These are phyloP conservation scores for Rotaria sp. DNA, from an alignment of 2,888 invertebrate genomes.

Conservation along the genomic window DNA sequence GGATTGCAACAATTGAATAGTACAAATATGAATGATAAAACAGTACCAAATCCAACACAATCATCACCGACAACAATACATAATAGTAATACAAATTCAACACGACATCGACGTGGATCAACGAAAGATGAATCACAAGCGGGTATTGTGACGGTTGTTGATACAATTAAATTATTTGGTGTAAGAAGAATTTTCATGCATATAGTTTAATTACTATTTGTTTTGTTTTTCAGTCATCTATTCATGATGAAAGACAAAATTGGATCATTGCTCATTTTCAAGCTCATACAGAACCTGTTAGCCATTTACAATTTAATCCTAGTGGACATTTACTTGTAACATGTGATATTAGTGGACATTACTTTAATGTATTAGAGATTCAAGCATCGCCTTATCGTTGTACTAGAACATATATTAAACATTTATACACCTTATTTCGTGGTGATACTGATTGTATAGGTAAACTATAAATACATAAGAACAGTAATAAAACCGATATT, in stretches of 20 bases:
- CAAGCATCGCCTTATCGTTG: slow-evolving; percentile 84
- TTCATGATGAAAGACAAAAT: slow-evolving; percentile 38
- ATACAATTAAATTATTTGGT: slow-evolving; percentile 30
- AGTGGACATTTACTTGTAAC: slow-evolving; percentile 81
- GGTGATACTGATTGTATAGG: slow-evolving; percentile 94
- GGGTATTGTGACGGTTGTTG: slow-evolving; percentile 35
- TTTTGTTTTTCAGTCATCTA: not conserved
- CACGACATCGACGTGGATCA: not conserved
- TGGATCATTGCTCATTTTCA: slow-evolving; percentile 40
- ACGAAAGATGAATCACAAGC: slow-evolving; percentile 31
- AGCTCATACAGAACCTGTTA: slow-evolving; percentile 66
- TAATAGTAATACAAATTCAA: not conserved
- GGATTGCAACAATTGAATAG: not conserved
- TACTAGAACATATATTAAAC: slow-evolving; percentile 69
- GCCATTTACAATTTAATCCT: slow-evolving; percentile 79
- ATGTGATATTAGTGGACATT: slow-evolving; percentile 82
- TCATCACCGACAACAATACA: not conserved
- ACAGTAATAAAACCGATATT: no score
- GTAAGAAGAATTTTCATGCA: not conserved
- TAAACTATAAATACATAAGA: slow-evolving; percentile 26
- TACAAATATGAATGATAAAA: not conserved
- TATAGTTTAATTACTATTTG: no score
- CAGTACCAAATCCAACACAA: not conserved
- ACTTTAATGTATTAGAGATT: slow-evolving; percentile 88
- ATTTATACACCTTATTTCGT: slow-evolving; percentile 82